Percentiles rank a stretch among this genome's conserved stretches.
phyloP scores from a whole-genome alignment of 2,888 invertebrate genomes.

The Polyommatus icarus region DNA sequence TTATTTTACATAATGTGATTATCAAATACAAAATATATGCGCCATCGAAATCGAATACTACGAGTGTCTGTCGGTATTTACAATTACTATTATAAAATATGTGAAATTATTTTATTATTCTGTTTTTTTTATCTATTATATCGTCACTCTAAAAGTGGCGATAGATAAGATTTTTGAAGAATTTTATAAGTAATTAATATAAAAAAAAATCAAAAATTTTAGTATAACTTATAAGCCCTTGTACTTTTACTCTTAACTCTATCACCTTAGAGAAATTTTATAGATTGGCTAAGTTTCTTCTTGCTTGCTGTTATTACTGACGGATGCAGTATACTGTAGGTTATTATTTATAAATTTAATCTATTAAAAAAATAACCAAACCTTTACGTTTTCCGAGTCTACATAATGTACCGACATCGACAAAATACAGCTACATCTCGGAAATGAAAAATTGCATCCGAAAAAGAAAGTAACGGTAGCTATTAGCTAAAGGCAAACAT shows the following conservation, averaged over 20 bases:
- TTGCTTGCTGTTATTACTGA: too few relatives aligned
- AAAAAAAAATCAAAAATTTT: background rate
- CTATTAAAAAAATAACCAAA: background rate
- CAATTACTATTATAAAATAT: background rate
- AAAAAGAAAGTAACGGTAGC: background rate
- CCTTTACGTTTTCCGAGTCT: too few relatives aligned
- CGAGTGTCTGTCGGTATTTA: too few relatives aligned
- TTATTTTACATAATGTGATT: conserved; percentile 37
- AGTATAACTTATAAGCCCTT: too few relatives aligned
- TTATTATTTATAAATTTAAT: background rate
- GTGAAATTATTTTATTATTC: too few relatives aligned
- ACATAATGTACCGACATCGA: background rate
- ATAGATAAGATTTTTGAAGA: too few relatives aligned
- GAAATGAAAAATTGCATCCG: background rate
- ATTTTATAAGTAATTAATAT: background rate
- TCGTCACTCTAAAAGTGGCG: too few relatives aligned
- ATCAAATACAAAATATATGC: background rate
- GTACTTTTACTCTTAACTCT: too few relatives aligned
- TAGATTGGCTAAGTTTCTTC: too few relatives aligned
- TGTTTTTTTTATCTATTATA: too few relatives aligned
- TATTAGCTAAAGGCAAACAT: conserved; percentile 2
- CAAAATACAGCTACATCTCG: background rate
- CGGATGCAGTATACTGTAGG: background rate
- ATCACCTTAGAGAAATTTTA: too few relatives aligned
- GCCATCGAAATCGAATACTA: background rate